A percentile compares a stretch with the other conserved stretches of the same genome.
These are phyloP conservation scores for Corynorhinus townsendii DNA, from an alignment of 2,113 vertebrate genomes.

Conservation along the genomic window DNA sequence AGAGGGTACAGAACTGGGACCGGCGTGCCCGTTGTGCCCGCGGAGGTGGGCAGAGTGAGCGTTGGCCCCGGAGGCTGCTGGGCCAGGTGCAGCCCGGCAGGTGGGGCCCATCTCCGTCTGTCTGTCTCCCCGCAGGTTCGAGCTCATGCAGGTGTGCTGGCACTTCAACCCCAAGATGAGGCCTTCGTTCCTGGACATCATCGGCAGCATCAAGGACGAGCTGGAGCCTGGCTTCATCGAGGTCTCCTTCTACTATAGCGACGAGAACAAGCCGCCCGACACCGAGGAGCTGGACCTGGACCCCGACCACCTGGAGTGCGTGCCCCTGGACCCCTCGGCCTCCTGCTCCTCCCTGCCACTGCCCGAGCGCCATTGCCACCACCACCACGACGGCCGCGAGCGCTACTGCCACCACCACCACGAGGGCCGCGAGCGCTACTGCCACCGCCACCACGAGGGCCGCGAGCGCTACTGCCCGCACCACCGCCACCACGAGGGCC, in stretches of 20 bases:
- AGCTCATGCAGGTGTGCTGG: constrained; percentile 99
- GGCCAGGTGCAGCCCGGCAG: accelerated
- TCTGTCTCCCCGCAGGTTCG: constrained; percentile 84
- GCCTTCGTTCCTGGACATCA: constrained; percentile 97
- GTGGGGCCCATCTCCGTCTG: not conserved
- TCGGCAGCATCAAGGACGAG: constrained; percentile 95
- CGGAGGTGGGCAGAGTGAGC: accelerated
- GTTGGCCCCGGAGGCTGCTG: accelerated
- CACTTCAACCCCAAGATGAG: constrained; percentile 99
- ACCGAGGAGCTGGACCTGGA: constrained; percentile 95
- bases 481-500: too few relatives aligned
- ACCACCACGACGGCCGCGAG: too few relatives aligned
- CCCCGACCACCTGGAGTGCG: constrained; percentile 96
- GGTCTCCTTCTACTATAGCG: constrained; percentile 98
- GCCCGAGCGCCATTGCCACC: constrained; percentile 84
- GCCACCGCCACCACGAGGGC: too few relatives aligned
- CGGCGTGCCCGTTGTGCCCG: accelerated
- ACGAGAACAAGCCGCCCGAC: constrained; percentile 97
- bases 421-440: too few relatives aligned
- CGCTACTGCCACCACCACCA: too few relatives aligned
- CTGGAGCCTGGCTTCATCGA: constrained; percentile 93
- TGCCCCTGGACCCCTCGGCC: constrained; percentile 94
- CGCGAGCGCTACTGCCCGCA: too few relatives aligned
- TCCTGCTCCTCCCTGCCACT: constrained; percentile 88
- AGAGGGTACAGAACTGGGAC: not conserved